These are phyloP conservation scores for Scomber colias DNA, from an alignment of 2,113 vertebrate species.

Conservation along the genomic window DNA sequence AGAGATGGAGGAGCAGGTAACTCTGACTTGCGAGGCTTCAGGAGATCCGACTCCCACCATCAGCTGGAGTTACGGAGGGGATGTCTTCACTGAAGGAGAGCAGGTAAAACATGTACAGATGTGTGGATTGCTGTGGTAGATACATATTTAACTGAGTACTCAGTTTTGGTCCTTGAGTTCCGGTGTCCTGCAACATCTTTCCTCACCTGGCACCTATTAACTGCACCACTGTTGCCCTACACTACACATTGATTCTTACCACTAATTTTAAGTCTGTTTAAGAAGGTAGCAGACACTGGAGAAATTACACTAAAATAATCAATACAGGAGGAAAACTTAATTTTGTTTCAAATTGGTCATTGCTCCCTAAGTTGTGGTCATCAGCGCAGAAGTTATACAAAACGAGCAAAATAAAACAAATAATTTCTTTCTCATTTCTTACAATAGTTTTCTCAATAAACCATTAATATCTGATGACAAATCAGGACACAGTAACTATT, in stretches of 20 bases:
- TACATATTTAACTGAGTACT: not conserved
- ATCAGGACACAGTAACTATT: slow-evolving; percentile 28
- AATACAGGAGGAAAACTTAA: not conserved
- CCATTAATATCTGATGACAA: slow-evolving; percentile 11
- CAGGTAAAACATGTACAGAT: slow-evolving; percentile 86
- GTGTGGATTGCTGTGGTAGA: not conserved
- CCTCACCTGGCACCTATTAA: slow-evolving; percentile 6
- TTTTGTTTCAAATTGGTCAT: not conserved
- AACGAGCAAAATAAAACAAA: not conserved
- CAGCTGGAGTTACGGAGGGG: slow-evolving; percentile 91
- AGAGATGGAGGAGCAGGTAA: slow-evolving; percentile 95
- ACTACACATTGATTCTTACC: not conserved
- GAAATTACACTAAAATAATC: not conserved
- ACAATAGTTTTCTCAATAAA: not conserved
- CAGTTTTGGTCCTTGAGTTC: slow-evolving; percentile 10
- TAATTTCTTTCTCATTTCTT: not conserved
- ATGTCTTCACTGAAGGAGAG: slow-evolving; percentile 93
- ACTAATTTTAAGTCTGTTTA: not conserved
- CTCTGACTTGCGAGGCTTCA: slow-evolving; percentile 94
- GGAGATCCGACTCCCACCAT: slow-evolving; percentile 97
- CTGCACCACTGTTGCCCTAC: slow-evolving; percentile 22
- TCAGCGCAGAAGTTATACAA: not conserved
- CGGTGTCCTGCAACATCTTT: slow-evolving; percentile 30
- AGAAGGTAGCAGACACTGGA: not conserved
- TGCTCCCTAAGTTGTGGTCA: not conserved